These are phyloP conservation scores for Strigops habroptila DNA, from an alignment of 2,113 vertebrate genomes.

Conservation along the genomic window DNA sequence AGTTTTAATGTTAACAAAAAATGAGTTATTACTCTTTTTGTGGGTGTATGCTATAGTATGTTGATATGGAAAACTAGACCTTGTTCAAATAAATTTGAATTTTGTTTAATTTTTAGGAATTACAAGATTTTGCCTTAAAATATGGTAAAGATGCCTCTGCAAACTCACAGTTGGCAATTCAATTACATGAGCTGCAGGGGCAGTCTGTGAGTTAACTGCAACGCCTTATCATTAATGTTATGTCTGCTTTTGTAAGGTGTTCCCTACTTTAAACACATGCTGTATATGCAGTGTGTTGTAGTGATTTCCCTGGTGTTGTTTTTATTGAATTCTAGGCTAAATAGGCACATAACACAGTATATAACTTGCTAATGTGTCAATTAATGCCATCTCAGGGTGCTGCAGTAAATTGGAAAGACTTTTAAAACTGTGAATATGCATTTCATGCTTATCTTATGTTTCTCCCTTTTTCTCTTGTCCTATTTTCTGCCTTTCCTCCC, in stretches of 20 bases:
- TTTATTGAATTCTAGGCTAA: conserved; percentile 60
- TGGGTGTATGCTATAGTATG: neutral
- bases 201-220: neutral
- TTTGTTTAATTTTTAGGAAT: neutral
- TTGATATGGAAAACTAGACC: neutral
- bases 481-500: neutral
- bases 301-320: conserved; percentile 44
- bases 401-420: conserved; percentile 55
- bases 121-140: neutral
- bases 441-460: conserved; percentile 50
- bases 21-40: neutral
- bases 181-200: neutral
- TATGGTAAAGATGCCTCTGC: neutral
- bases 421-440: conserved; percentile 55
- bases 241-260: neutral
- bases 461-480: neutral
- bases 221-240: neutral
- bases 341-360: conserved; percentile 52
- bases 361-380: conserved; percentile 64
- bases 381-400: conserved; percentile 57
- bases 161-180: neutral
- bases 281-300: conserved; percentile 31
- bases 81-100: neutral
- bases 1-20: neutral
- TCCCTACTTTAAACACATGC: neutral